Evolutionary conservation across 2,113 vertebrate species (phyloP).

Genomic region (Chloebia gouldiae): DNA sequence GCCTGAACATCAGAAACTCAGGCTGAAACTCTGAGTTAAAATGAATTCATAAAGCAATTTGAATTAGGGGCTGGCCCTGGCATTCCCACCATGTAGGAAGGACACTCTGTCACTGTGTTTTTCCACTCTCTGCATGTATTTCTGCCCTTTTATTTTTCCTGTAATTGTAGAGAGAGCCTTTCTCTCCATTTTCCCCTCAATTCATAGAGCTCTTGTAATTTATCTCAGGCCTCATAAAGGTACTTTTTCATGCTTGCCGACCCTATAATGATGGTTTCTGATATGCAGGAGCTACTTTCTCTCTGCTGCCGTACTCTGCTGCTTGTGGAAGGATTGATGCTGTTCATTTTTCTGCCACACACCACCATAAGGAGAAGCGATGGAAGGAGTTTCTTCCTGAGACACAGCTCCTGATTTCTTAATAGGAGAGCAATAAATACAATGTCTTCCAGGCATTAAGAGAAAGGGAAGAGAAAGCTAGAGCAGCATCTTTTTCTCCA

Average conservation of each 20-base stretch:
- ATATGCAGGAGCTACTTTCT: slow-evolving; percentile 4
- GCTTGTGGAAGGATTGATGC: not conserved
- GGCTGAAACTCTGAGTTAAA: not conserved
- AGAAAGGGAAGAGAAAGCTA: not conserved
- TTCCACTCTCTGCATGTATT: not conserved
- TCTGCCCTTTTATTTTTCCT: not conserved
- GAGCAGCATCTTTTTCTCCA: not conserved
- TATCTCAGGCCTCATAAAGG: not conserved
- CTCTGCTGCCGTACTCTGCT: not conserved
- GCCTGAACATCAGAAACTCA: not conserved
- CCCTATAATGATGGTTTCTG: not conserved
- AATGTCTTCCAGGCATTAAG: not conserved
- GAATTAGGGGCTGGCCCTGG: not conserved
- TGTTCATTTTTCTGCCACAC: not conserved
- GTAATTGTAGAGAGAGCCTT: not conserved
- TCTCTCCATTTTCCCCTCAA: not conserved
- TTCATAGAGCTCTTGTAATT: not conserved
- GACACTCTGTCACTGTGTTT: not conserved
- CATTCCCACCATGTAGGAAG: not conserved
- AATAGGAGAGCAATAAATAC: not conserved
- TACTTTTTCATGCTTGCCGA: not conserved
- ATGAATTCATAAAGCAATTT: not conserved
- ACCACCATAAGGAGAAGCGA: not conserved
- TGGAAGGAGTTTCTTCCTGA: not conserved
- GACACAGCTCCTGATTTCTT: not conserved